Percentiles rank a stretch among this genome's conserved stretches.
phyloP scores from a whole-genome alignment of 1,140 invertebrate genomes.

The Tyrophagus putrescentiae region DNA sequence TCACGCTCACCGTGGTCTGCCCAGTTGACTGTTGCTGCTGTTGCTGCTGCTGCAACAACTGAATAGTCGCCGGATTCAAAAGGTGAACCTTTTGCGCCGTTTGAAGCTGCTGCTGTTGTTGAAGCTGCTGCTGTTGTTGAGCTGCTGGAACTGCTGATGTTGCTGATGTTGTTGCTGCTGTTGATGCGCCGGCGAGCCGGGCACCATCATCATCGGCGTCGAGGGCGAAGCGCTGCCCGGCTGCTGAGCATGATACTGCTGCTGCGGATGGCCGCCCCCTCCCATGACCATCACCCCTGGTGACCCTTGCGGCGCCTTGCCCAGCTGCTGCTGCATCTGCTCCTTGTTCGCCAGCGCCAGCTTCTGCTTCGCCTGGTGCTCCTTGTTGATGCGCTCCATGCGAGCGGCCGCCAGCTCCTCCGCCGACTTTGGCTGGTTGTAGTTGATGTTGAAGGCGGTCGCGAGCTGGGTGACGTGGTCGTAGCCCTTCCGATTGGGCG shows the following conservation, averaged over 20 bases:
- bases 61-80: too few species aligned
- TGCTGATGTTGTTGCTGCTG: not conserved
- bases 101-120: too few species aligned
- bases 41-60: too few species aligned
- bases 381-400: conserved; percentile 63
- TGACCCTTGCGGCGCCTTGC: not conserved
- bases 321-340: conserved; percentile 24
- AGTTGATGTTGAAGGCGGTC: conserved; percentile 43
- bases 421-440: conserved; percentile 66
- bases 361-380: conserved; percentile 36
- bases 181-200: not conserved
- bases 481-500: conserved; percentile 33
- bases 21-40: too few species aligned
- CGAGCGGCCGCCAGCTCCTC: conserved; percentile 64
- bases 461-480: conserved; percentile 65
- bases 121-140: too few species aligned
- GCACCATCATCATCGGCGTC: not conserved
- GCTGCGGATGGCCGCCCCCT: not conserved
- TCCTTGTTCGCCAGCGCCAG: conserved; percentile 22
- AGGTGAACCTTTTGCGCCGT: too few species aligned
- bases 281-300: not conserved
- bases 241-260: not conserved
- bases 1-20: too few species aligned
- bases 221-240: not conserved
- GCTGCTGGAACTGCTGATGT: not conserved